Conservation (phyloP, 2,113 vertebrate species). For the Paraplagusia blochii region DNA sequence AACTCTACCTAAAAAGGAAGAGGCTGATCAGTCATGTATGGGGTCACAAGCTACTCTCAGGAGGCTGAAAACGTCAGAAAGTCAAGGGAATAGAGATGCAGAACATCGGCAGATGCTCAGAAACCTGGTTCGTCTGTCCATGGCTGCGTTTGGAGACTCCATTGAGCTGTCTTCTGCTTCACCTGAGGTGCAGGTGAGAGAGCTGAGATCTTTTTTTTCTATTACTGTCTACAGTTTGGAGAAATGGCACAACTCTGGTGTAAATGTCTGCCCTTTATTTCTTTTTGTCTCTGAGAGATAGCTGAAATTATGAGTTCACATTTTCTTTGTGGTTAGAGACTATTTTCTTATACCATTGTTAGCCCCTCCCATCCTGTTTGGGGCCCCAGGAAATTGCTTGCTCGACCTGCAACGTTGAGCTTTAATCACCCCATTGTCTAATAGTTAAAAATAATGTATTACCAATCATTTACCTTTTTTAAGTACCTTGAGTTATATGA, state of each 20-base stretch:
- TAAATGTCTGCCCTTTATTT: too few species aligned
- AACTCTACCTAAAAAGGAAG: conserved; percentile 30
- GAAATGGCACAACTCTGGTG: too few species aligned
- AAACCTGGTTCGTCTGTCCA: conserved; percentile 88
- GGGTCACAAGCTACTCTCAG: conserved; percentile 66
- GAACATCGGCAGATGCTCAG: conserved; percentile 81
- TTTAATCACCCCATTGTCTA: too few species aligned
- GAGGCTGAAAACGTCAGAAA: conserved; percentile 63
- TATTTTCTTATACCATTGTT: too few species aligned
- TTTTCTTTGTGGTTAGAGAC: too few species aligned
- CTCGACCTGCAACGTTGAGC: neutral
- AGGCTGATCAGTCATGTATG: conserved; percentile 5
- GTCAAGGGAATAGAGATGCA: conserved; percentile 49
- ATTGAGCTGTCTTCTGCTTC: conserved; percentile 83
- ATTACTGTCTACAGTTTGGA: too few species aligned
- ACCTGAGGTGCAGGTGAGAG: conserved; percentile 88
- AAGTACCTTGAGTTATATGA: too few species aligned
- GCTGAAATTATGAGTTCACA: too few species aligned
- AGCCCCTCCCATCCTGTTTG: neutral
- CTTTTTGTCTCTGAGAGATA: too few species aligned
- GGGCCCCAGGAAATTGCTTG: neutral
- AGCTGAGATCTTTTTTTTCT: too few species aligned
- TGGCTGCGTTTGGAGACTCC: conserved; percentile 88
- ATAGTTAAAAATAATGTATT: too few species aligned
- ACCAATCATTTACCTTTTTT: too few species aligned